A percentile compares a stretch with the other conserved stretches of the same genome.
Evolutionary conservation across 2,797 vertebrate species (phyloP).

Genomic region (Rhabdomys pumilio): DNA sequence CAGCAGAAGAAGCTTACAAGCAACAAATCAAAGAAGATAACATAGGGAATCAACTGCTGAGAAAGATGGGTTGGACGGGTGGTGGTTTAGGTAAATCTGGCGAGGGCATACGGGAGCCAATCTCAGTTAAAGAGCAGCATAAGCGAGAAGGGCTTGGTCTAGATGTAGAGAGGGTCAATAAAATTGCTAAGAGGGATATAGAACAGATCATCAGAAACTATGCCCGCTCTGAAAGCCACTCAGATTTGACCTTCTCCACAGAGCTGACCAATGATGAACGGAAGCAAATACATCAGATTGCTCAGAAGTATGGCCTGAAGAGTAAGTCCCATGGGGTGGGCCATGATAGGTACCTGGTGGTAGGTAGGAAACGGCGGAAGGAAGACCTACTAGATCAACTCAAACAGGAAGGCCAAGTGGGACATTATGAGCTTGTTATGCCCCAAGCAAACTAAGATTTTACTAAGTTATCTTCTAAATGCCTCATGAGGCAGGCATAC

Average conservation of each 20-base stretch:
- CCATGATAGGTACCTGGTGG: slow-evolving; percentile 95
- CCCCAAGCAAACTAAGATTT: slow-evolving; percentile 91
- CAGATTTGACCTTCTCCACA: slow-evolving; percentile 97
- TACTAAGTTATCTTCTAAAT: slow-evolving; percentile 65
- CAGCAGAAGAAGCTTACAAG: slow-evolving; percentile 92
- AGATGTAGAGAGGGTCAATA: slow-evolving; percentile 92
- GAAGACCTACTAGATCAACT: slow-evolving; percentile 97
- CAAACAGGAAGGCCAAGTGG: slow-evolving; percentile 97
- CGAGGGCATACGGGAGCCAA: slow-evolving; percentile 97
- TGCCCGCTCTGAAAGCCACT: slow-evolving; percentile 94
- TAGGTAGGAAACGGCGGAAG: slow-evolving; percentile 96
- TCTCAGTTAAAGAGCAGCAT: slow-evolving; percentile 97
- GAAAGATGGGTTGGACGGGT: slow-evolving; percentile 99
- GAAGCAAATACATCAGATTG: slow-evolving; percentile 97
- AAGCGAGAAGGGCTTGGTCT: slow-evolving; percentile 97
- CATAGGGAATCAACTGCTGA: slow-evolving; percentile 98
- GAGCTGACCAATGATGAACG: slow-evolving; percentile 98
- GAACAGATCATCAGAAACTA: slow-evolving; percentile 98
- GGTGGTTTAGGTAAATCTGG: slow-evolving; percentile 97
- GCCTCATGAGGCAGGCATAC: slow-evolving; percentile 69
- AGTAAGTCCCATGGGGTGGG: slow-evolving; percentile 98
- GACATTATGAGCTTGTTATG: slow-evolving; percentile 97
- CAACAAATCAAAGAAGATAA: slow-evolving; percentile 99
- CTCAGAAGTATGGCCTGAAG: slow-evolving; percentile 96
- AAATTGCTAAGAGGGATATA: slow-evolving; percentile 95